Base-by-base conservation (phyloP, 2,113 vertebrate genomes). In the Nothoprocta pentlandii region DNA sequence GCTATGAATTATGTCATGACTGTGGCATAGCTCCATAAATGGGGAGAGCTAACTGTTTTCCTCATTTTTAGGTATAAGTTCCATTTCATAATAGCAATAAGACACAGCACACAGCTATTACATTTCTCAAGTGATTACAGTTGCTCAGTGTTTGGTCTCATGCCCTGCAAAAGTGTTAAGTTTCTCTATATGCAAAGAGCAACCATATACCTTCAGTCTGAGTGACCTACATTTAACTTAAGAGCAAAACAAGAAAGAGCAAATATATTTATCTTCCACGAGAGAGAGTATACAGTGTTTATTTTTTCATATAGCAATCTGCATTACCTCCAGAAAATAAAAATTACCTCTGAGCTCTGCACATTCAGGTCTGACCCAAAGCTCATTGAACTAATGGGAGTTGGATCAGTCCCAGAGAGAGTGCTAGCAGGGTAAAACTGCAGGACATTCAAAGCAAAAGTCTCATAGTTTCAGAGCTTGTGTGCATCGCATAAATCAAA, bases 51-150 rank as follows among this genome's bases (percentile, higher is more conserved):
- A 95, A 96, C 96, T 97, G 96, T 96, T 97, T 97, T 97, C 90
- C 96, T 97, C 96, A 97, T 97, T 95, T 97, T 92, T 96, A 96
- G 95, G 92, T 93, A 71, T 96, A 94, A 94, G 94, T 97, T 97
- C 95, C 93, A 97, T 94, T 97, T 95, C 88, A 97, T 94, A 95
- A 92, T 88, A 93, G 80, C 95, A 74, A 21, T 94, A 96, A 96
- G 94, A 97, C 88, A 91, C 56, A 94, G 91, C 96, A 89, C 84
- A 95, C 74, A 95, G 92, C 94, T 96, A 95, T 96, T 96, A 92
- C 91, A 94, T 94, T 97, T 96, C 96, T 97, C 92, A 90, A 88
- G 81, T 96, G 95, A 95, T 95, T 96, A 94, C 80, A 87, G 89
- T 96, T 94, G 93, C 91, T 95, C 78, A 89, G 84, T 94, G 68